These are phyloP conservation scores for Fregata magnificens DNA, from an alignment of 2,113 vertebrate species.

Conservation along the genomic window DNA sequence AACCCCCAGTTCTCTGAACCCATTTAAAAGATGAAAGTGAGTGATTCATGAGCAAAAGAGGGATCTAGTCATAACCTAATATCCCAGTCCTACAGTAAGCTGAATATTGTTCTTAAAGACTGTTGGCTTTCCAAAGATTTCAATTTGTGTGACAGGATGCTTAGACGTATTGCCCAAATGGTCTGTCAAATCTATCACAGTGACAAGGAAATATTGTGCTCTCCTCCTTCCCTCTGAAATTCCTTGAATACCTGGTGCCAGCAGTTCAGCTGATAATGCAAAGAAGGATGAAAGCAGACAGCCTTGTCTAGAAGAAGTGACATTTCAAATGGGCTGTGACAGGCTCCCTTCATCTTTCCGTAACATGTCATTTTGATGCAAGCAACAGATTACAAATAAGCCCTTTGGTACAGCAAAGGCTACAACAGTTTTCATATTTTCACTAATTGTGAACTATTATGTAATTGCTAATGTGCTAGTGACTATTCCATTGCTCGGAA, in stretches of 20 bases:
- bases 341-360: slow-evolving; percentile 40
- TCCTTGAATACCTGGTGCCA: slow-evolving; percentile 39
- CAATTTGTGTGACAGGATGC: background rate
- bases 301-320: slow-evolving; percentile 30
- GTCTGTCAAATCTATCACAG: slow-evolving; percentile 11
- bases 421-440: background rate
- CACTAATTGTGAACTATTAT: background rate
- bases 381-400: slow-evolving; percentile 3
- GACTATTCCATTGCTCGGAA: background rate
- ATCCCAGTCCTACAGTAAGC: background rate
- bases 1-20: background rate
- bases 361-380: background rate
- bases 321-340: slow-evolving; percentile 52
- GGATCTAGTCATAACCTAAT: background rate
- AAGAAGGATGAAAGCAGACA: slow-evolving; percentile 6
- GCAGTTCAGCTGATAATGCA: slow-evolving; percentile 31
- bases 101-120: background rate
- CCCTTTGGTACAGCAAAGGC: background rate
- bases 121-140: background rate
- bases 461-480: background rate
- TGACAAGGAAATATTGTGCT: slow-evolving; percentile 40
- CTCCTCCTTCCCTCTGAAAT: background rate
- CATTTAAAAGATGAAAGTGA: background rate
- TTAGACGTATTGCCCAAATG: background rate
- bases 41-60: background rate